Evolutionary conservation across 2,113 vertebrate species (phyloP).

Genomic region (Anser brachyrhynchus): DNA sequence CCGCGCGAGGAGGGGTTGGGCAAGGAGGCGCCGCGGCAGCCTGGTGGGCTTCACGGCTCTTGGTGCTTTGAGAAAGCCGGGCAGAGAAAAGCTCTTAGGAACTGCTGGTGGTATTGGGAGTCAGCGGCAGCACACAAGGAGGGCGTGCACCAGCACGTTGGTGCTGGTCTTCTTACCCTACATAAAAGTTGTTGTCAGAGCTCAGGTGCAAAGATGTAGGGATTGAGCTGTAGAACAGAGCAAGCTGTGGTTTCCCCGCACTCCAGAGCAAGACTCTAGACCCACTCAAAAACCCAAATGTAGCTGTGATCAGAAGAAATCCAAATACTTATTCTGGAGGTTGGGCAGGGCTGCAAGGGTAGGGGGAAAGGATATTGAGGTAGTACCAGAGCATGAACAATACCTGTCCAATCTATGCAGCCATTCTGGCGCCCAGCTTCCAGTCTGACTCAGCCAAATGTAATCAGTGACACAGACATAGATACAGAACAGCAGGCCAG

Average conservation of each 20-base stretch:
- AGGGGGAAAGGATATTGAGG: background rate
- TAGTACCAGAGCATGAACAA: background rate
- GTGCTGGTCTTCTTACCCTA: rapidly evolving
- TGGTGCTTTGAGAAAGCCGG: rapidly evolving
- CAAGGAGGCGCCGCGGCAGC: rapidly evolving
- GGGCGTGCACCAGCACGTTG: rapidly evolving
- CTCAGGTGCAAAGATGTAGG: background rate
- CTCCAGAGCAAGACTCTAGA: background rate
- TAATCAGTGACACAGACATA: background rate
- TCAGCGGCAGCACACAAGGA: rapidly evolving
- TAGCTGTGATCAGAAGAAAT: background rate
- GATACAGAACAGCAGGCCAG: background rate
- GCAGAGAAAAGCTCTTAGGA: background rate
- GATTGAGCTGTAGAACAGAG: background rate
- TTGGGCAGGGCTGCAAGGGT: background rate
- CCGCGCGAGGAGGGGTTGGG: rapidly evolving
- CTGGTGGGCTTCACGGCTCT: background rate
- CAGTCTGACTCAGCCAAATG: background rate
- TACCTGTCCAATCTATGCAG: background rate
- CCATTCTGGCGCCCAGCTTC: background rate
- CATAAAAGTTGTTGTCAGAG: too few relatives aligned
- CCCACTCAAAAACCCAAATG: background rate
- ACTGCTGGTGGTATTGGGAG: background rate
- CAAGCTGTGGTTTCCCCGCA: background rate
- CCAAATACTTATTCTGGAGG: background rate